These are phyloP conservation scores for Apodemia mormo DNA, from an alignment of 2,888 invertebrate species.

Conservation along the genomic window DNA sequence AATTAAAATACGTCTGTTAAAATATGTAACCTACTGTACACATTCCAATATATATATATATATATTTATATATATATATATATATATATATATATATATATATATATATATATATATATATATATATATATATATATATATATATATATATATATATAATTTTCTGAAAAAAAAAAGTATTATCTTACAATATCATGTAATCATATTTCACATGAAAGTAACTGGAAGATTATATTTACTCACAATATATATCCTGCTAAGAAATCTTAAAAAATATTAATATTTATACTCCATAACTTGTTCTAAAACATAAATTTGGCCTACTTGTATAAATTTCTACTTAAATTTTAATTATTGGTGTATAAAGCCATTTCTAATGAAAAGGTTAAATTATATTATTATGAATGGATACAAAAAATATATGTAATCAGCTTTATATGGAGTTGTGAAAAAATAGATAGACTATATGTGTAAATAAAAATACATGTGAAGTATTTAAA, in stretches of 20 bases:
- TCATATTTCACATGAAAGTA: too few relatives aligned
- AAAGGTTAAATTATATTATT: not conserved
- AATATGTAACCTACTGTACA: not conserved
- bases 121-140: too few relatives aligned
- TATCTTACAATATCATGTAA: not conserved
- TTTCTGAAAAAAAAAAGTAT: too few relatives aligned
- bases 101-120: too few relatives aligned
- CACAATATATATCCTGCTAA: not conserved
- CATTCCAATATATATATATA: not conserved
- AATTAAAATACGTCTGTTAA: too few relatives aligned
- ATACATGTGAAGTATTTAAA: not conserved
- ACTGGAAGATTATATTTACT: too few relatives aligned
- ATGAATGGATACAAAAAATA: not conserved
- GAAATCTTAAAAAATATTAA: too few relatives aligned
- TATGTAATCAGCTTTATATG: conserved; percentile 6
- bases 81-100: too few relatives aligned
- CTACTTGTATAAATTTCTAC: not conserved
- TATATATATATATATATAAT: too few relatives aligned
- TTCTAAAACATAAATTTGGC: not conserved
- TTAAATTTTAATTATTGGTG: not conserved
- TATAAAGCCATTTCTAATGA: not conserved
- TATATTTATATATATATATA: not conserved
- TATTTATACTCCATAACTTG: not conserved
- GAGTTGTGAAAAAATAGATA: conserved; percentile 3
- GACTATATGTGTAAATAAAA: not conserved